Percentiles rank a stretch among this genome's conserved stretches.
These are phyloP conservation scores for Spongilla lacustris DNA, from an alignment of 37 sponge, comb jelly and placozoan genomes.

Conservation along the genomic window DNA sequence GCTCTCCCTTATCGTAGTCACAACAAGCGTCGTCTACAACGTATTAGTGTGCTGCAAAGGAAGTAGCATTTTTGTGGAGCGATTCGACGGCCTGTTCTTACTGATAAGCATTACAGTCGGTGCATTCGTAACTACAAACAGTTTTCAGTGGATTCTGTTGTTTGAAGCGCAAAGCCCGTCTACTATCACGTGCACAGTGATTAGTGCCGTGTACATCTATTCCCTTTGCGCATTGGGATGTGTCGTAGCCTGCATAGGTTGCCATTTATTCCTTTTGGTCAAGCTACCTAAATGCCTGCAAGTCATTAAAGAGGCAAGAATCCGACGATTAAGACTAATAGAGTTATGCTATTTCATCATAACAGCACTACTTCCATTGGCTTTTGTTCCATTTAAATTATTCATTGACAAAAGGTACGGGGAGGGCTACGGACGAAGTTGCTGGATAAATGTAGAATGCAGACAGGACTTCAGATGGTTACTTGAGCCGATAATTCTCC, in stretches of 20 bases:
- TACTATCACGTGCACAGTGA: background rate
- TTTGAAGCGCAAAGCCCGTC: background rate
- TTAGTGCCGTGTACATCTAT: background rate
- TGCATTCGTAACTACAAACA: background rate
- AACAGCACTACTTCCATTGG: background rate
- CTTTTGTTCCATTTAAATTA: background rate
- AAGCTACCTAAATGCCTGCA: background rate
- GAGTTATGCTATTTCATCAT: background rate
- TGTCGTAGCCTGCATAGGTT: background rate
- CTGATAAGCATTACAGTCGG: background rate
- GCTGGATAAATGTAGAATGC: background rate
- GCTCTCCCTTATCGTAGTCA: background rate
- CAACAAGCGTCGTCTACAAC: background rate
- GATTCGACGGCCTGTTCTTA: background rate
- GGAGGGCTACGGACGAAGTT: background rate
- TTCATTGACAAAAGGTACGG: background rate
- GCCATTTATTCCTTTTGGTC: background rate
- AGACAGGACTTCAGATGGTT: background rate
- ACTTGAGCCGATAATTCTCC: background rate
- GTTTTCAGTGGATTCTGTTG: background rate
- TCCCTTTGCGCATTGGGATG: background rate
- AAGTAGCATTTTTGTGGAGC: background rate
- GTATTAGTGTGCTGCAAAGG: background rate
- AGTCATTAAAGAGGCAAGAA: background rate
- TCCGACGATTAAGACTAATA: background rate